These are phyloP conservation scores for Psammodynastes pulverulentus DNA, from an alignment of 2,113 vertebrate genomes.

Conservation along the genomic window DNA sequence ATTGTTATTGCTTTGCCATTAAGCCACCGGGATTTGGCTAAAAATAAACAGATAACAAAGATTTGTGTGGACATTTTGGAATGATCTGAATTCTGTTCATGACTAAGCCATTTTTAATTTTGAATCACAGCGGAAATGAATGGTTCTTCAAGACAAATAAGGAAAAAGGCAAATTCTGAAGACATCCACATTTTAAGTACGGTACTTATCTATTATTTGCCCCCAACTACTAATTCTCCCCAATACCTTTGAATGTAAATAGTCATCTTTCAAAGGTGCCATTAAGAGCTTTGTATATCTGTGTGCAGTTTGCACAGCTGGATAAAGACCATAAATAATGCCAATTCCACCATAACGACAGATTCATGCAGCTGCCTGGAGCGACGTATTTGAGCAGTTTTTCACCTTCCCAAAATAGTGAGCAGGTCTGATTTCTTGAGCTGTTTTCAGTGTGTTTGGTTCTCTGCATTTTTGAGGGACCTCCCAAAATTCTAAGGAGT, in stretches of 20 bases:
- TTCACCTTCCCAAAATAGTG: not conserved
- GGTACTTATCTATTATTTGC: conserved; percentile 8
- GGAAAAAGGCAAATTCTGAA: not conserved
- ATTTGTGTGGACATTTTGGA: not conserved
- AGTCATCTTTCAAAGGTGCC: not conserved
- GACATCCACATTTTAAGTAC: not conserved
- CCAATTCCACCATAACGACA: not conserved
- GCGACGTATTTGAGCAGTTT: not conserved
- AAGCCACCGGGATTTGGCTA: not conserved
- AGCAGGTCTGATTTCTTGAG: not conserved
- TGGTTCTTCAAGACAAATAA: not conserved
- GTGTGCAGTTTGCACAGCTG: not conserved
- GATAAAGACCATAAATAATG: not conserved
- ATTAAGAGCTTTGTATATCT: not conserved
- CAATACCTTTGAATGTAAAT: not conserved
- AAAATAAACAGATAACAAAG: not conserved
- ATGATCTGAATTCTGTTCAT: not conserved
- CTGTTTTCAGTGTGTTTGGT: not conserved
- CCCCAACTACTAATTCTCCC: not conserved
- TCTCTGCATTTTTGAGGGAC: not conserved
- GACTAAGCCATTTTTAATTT: not conserved
- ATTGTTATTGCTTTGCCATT: not conserved
- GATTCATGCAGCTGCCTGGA: no score
- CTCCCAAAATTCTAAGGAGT: not conserved
- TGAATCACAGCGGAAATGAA: conserved; percentile 20